Percentiles rank a stretch among this genome's conserved stretches.
Evolutionary conservation across 2,797 vertebrate species (phyloP).

Genomic region (Sebastes variabilis): DNA sequence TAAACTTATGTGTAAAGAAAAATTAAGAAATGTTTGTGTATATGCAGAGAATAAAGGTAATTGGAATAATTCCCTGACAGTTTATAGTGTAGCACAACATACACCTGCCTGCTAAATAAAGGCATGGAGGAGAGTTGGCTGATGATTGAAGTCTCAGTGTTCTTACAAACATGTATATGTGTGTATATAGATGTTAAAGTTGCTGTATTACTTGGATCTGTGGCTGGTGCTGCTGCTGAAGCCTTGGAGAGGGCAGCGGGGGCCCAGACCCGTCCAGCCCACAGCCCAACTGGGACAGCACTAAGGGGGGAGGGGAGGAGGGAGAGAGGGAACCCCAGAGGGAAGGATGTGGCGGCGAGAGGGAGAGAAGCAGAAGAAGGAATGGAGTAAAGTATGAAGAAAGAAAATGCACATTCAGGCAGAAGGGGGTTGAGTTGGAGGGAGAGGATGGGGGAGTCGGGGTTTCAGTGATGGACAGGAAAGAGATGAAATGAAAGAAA

Average conservation of each 20-base stretch:
- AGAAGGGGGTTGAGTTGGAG: conserved; percentile 45
- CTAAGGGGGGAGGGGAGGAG: conserved; percentile 79
- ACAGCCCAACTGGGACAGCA: conserved; percentile 99
- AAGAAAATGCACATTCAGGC: conserved; percentile 57
- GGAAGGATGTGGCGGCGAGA: conserved; percentile 63
- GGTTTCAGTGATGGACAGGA: conserved; percentile 35
- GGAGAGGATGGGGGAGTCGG: neutral
- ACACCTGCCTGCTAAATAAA: conserved; percentile 17
- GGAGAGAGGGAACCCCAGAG: conserved; percentile 60
- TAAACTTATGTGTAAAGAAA: neutral
- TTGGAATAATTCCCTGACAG: neutral
- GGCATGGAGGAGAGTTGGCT: conserved; percentile 27
- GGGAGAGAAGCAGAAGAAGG: conserved; percentile 52
- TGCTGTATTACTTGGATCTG: conserved; percentile 99
- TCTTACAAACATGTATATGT: conserved; percentile 48
- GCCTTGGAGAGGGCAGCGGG: conserved; percentile 93
- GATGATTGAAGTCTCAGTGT: conserved; percentile 21
- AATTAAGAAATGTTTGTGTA: neutral
- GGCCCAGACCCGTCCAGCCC: conserved; percentile 95
- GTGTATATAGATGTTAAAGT: conserved; percentile 84
- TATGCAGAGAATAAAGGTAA: neutral
- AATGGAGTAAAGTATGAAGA: conserved; percentile 36
- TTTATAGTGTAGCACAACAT: conserved; percentile 12
- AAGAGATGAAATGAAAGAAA: conserved; percentile 66
- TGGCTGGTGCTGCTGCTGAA: conserved; percentile 96